Evolutionary conservation across 2,888 invertebrate species (phyloP), one percentile per base, ranked within the genome.

Genomic region (Acleris holmiana): DNA sequence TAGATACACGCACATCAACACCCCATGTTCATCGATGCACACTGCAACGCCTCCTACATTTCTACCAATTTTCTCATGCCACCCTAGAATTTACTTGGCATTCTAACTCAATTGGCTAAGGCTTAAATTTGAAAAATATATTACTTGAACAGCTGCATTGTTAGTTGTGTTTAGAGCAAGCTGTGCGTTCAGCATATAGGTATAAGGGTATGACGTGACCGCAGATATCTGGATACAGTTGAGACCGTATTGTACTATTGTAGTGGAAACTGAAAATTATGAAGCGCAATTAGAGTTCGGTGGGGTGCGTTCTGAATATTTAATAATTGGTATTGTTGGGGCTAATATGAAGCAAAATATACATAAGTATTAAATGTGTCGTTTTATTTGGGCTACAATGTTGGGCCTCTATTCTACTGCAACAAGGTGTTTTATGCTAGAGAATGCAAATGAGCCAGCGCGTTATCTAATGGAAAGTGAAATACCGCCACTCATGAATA

Each of bases 21-120:
- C 74, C 73, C 76, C 74, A 72, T 77, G 78, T 76, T 76, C 78
- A 77, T 75, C 74, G 75, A 77, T 78, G 76, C 78, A 80, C 73
- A 76, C 76, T 73, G 77, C 75, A 73, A 76, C 79, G 79, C 79
- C 75, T 81, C 77, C 68, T 73, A 72, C 50, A 35, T 54, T 49
- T 48, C 35, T 41, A 55, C 55, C 41, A 60, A 46, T 17, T 60
- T 44, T 7, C 4, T n/a, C 0, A 41, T 59, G 25, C 64, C n/a
- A 29, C 15, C 8, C 19, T 10, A 8, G 7, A 49, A 47, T 17
- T 7, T 13, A 8, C n/a, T 5, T 4, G 6, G 4, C 10, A 23
- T 25, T 15, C 25, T 49, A 48, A 17, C 21, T n/a, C 8, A 44
- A 23, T 4, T 10, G 23, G 7, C 47, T 56, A 66, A 50, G 35